Evolutionary conservation across 2,797 vertebrate species (phyloP).

Genomic region (Malurus splendens): DNA sequence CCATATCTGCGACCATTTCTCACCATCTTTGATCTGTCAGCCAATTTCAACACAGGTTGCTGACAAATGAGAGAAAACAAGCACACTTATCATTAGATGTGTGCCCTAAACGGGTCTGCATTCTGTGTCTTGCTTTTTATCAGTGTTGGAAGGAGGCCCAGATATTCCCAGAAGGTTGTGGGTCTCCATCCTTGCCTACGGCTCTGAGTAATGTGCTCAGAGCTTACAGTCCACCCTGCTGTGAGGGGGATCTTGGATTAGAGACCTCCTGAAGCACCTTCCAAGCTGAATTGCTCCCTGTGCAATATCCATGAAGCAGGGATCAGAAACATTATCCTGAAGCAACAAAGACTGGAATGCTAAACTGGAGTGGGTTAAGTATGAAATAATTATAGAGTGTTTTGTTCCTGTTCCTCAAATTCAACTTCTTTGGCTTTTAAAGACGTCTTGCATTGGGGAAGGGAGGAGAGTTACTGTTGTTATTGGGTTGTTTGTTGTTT

Average conservation of each 20-base stretch:
- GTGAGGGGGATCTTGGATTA: background rate
- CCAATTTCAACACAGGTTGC: background rate
- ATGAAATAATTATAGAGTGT: background rate
- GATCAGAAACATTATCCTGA: background rate
- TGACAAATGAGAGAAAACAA: background rate
- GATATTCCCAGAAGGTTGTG: background rate
- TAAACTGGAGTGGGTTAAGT: background rate
- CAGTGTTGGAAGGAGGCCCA: background rate
- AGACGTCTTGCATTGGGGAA: background rate
- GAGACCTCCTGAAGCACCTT: background rate
- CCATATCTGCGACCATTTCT: background rate
- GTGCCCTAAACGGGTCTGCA: accelerated
- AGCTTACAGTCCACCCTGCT: background rate
- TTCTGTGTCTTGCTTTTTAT: background rate
- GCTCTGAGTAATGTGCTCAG: background rate
- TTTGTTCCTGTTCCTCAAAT: background rate
- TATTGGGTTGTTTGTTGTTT: background rate
- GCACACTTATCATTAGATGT: background rate
- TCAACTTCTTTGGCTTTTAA: background rate
- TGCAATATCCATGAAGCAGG: background rate
- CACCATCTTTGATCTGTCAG: background rate
- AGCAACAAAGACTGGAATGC: background rate
- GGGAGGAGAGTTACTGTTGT: background rate
- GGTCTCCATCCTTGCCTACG: background rate
- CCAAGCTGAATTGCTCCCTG: background rate